Evolutionary conservation across 1,140 invertebrate genomes (phyloP).

Genomic region (Gryllus bimaculatus): DNA sequence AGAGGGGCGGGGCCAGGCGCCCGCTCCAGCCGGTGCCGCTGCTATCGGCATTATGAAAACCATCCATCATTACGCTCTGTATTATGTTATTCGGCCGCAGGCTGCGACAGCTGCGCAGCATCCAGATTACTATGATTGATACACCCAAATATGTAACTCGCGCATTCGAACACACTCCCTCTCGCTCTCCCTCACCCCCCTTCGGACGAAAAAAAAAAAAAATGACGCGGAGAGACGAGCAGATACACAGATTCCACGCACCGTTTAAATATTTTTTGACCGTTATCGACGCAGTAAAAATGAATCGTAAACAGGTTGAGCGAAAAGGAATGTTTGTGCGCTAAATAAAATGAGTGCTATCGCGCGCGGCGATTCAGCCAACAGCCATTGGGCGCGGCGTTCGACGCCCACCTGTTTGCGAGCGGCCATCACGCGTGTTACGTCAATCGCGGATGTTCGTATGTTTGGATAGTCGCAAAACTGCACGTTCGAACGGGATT

Average conservation of each 20-base stretch:
- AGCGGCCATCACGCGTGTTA: too few relatives aligned
- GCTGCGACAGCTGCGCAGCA: not conserved
- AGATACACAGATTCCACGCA: not conserved
- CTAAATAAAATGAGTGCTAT: not conserved
- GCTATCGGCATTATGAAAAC: not conserved
- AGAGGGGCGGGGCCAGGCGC: too few relatives aligned
- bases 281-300: not conserved
- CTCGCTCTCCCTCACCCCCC: too few relatives aligned
- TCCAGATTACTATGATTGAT: slow-evolving; percentile 1
- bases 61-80: not conserved
- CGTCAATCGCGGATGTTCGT: too few relatives aligned
- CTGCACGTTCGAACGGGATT: too few relatives aligned
- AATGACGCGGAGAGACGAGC: too few relatives aligned
- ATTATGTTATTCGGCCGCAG: not conserved
- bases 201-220: too few relatives aligned
- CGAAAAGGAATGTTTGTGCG: not conserved
- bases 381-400: too few relatives aligned
- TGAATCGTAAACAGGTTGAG: not conserved
- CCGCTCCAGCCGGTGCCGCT: not conserved
- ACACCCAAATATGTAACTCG: not conserved
- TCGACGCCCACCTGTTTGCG: too few relatives aligned
- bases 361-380: not conserved
- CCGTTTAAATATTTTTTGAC: not conserved
- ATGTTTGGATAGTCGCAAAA: too few relatives aligned
- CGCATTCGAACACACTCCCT: too few relatives aligned